Evolutionary conservation across 2,797 vertebrate species (phyloP).

Genomic region (Phalanger gymnotis): DNA sequence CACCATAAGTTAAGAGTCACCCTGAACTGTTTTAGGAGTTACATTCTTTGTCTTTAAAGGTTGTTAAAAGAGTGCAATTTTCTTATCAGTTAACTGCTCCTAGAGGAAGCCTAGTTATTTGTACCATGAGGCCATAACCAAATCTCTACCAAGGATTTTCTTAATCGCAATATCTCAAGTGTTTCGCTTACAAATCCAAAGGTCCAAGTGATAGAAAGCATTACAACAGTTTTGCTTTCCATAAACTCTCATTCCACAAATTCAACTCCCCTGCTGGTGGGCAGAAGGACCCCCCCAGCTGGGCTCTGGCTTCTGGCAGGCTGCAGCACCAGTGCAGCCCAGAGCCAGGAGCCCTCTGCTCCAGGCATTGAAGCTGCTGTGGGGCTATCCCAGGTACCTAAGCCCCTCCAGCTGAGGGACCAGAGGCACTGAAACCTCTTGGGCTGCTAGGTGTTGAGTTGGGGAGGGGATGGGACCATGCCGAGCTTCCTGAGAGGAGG

Average conservation of each 20-base stretch:
- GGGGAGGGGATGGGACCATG: rapidly evolving
- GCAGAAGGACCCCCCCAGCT: background rate
- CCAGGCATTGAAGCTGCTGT: too few species aligned
- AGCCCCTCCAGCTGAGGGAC: background rate
- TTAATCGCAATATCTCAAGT: background rate
- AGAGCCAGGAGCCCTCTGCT: too few species aligned
- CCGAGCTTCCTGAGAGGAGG: rapidly evolving
- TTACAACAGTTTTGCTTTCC: background rate
- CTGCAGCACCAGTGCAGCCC: too few species aligned
- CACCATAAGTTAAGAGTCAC: background rate
- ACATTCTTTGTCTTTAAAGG: background rate
- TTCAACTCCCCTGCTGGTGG: background rate
- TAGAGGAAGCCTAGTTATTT: background rate
- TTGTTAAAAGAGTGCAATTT: background rate
- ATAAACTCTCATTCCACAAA: background rate
- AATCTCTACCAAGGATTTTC: background rate
- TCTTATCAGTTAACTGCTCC: background rate
- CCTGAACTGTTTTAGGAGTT: background rate
- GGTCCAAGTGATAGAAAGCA: constrained; percentile 18
- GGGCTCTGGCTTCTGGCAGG: too few species aligned
- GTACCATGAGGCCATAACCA: background rate
- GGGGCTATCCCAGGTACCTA: background rate
- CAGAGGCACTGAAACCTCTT: background rate
- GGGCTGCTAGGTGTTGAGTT: background rate
- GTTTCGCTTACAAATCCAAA: background rate